Base-by-base conservation (phyloP, 2,797 vertebrate genomes). In the Alauda arvensis region DNA sequence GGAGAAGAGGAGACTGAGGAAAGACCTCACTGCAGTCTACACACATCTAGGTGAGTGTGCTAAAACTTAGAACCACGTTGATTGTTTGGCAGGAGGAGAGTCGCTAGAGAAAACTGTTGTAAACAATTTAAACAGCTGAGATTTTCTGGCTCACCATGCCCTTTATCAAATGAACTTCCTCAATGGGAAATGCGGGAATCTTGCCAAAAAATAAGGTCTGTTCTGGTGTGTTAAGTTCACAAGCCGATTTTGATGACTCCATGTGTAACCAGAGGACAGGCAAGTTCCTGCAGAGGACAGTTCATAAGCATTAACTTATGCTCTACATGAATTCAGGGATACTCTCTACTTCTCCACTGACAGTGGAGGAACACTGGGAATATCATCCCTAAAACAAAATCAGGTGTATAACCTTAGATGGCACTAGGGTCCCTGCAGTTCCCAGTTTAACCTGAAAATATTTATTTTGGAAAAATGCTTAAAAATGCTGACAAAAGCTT, bases 141-240 rank as follows among this genome's bases (percentile, higher is more conserved):
- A 55, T 93, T 86, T 91, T 72, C 63, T 75, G 78, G n/a, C 78
- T 91, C 17, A 61, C 33, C 10, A 9, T 4, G 1, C 20, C 60
- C 65, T 87, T 94, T 84, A 76, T 89, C 56, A 68, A 84, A 67
- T 53, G 45, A 92, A 26, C 69, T 88, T 92, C 62, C 45, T 92
- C 70, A 83, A 86, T 56, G n/a, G 53, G 72, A 84, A 87, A 70
- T 76, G 65, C 48, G 59, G 81, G 91, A 69, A 21, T 66, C 29
- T 51, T 67, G 69, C 56, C 77, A 92, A 83, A 69, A 68, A 82
- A 71, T 93, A 76, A 76, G 29, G 31, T 90, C 49, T 78, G 4
- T 89, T 88, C 49, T 86, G 29, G 20, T 90, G 28, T 77, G 33
- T 83, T 88, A 72, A 49, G 19, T 82, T 92, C 65, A 57, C 16